Percentiles rank a stretch among this genome's conserved stretches.
Conservation (phyloP, 2,113 vertebrate genomes). For the Neodontobutis hainanensis region DNA sequence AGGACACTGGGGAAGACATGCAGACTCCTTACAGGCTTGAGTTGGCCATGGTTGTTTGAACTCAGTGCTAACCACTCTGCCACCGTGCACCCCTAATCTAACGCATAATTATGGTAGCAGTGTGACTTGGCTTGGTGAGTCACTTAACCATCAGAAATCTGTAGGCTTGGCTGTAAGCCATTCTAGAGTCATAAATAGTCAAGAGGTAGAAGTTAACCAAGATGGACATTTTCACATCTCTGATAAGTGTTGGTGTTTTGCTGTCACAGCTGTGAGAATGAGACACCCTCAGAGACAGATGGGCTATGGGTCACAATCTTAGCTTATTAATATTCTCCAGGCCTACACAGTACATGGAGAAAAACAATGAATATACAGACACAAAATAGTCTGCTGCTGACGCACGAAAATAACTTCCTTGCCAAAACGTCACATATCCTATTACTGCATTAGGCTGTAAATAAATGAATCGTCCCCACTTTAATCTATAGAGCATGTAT, state of each 20-base stretch:
- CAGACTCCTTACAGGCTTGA: too few relatives aligned
- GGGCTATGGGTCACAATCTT: constrained; percentile 29
- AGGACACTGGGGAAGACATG: too few relatives aligned
- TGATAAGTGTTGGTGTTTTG: constrained; percentile 31
- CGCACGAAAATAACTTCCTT: constrained; percentile 17
- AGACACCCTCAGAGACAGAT: constrained; percentile 33
- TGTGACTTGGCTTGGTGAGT: constrained; percentile 40
- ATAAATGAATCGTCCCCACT: constrained; percentile 34
- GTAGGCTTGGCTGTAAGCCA: constrained; percentile 33
- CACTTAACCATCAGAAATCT: constrained; percentile 47
- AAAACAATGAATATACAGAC: constrained; percentile 9
- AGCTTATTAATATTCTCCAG: constrained; percentile 32
- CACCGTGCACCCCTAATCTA: too few relatives aligned
- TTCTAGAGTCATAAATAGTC: constrained; percentile 45
- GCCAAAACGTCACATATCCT: constrained; percentile 29
- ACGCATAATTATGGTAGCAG: constrained; percentile 41
- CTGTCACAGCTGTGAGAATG: constrained; percentile 24
- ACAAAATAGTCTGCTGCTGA: constrained; percentile 14
- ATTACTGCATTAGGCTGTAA: constrained; percentile 25
- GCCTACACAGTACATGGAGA: constrained; percentile 12
- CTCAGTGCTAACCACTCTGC: too few relatives aligned
- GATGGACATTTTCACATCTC: constrained; percentile 42
- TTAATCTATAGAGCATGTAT: constrained; percentile 25
- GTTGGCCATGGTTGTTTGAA: too few relatives aligned
- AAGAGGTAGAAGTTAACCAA: constrained; percentile 52